These are phyloP conservation scores for Cololabis saira DNA, from an alignment of 2,113 vertebrate species.

Conservation along the genomic window DNA sequence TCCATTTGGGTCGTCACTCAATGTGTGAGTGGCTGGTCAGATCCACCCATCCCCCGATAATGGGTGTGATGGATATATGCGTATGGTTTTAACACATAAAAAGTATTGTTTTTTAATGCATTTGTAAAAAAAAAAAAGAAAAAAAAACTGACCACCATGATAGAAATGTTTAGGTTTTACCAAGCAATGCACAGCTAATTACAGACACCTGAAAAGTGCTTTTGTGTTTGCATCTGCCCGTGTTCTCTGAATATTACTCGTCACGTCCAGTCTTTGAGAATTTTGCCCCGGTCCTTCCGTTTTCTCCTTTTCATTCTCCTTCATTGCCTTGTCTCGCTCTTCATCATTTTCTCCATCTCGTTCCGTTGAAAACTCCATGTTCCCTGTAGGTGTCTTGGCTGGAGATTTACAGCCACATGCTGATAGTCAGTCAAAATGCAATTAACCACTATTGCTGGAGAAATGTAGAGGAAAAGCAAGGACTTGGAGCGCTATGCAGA, in stretches of 20 bases:
- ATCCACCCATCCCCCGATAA: slow-evolving; percentile 33
- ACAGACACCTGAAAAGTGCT: too few species aligned
- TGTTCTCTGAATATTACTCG: too few species aligned
- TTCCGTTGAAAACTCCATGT: slow-evolving; percentile 37
- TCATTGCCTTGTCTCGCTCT: slow-evolving; percentile 17
- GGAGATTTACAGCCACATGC: slow-evolving; percentile 61
- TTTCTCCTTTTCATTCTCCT: slow-evolving; percentile 3
- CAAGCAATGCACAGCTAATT: too few species aligned
- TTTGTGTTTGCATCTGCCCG: too few species aligned
- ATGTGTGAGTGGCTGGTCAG: slow-evolving; percentile 21
- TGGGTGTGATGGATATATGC: slow-evolving; percentile 25
- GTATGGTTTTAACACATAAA: background rate
- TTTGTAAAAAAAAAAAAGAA: too few species aligned
- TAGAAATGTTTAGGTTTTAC: background rate
- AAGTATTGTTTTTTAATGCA: too few species aligned
- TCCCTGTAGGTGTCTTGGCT: slow-evolving; percentile 33
- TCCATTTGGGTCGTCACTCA: slow-evolving; percentile 20
- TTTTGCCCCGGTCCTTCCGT: background rate
- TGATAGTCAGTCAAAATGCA: slow-evolving; percentile 76
- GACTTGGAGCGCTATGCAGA: slow-evolving; percentile 37
- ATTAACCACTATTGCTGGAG: slow-evolving; percentile 62
- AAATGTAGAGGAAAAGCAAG: slow-evolving; percentile 26
- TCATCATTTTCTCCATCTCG: slow-evolving; percentile 42
- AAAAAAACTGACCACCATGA: background rate
- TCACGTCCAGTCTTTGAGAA: too few species aligned